Conservation (phyloP, 2,113 vertebrate species). For the Thunnus maccoyii region DNA sequence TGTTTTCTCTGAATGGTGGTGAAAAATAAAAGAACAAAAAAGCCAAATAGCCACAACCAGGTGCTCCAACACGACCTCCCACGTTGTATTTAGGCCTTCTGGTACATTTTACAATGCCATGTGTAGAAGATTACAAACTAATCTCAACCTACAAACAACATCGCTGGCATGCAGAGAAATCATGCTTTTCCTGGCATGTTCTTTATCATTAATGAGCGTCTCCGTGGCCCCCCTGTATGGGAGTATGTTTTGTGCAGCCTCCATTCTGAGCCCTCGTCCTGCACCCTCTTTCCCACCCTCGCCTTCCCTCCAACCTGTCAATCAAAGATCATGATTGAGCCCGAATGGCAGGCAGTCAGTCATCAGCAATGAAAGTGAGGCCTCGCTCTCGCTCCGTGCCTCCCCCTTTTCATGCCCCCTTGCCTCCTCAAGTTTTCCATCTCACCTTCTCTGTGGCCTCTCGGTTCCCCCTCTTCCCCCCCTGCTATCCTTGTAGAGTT, state of each 20-base stretch:
- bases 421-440: slow-evolving; percentile 59
- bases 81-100: slow-evolving; percentile 36
- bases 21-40: slow-evolving; percentile 32
- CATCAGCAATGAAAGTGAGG: slow-evolving; percentile 79
- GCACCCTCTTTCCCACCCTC: slow-evolving; percentile 71
- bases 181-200: slow-evolving; percentile 69
- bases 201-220: slow-evolving; percentile 81
- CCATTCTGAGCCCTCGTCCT: slow-evolving; percentile 65
- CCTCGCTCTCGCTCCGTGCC: slow-evolving; percentile 73
- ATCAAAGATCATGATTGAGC: slow-evolving; percentile 83
- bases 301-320: slow-evolving; percentile 76
- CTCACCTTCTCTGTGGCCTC: slow-evolving; percentile 62
- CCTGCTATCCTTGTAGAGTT: slow-evolving; percentile 35
- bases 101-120: slow-evolving; percentile 38
- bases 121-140: slow-evolving; percentile 72
- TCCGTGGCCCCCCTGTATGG: slow-evolving; percentile 52
- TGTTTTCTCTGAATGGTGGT: slow-evolving; percentile 3
- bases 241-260: slow-evolving; percentile 68
- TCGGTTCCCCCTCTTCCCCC: slow-evolving; percentile 18
- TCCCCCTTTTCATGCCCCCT: slow-evolving; percentile 71
- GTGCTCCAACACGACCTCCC: slow-evolving; percentile 59
- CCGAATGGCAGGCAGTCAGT: slow-evolving; percentile 81
- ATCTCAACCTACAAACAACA: slow-evolving; percentile 67
- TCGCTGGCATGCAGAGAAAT: slow-evolving; percentile 67
- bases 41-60: slow-evolving; percentile 23